Evolutionary conservation across 2,113 vertebrate genomes (phyloP), one percentile per base, ranked within the genome.

Genomic region (Regulus satrapa): DNA sequence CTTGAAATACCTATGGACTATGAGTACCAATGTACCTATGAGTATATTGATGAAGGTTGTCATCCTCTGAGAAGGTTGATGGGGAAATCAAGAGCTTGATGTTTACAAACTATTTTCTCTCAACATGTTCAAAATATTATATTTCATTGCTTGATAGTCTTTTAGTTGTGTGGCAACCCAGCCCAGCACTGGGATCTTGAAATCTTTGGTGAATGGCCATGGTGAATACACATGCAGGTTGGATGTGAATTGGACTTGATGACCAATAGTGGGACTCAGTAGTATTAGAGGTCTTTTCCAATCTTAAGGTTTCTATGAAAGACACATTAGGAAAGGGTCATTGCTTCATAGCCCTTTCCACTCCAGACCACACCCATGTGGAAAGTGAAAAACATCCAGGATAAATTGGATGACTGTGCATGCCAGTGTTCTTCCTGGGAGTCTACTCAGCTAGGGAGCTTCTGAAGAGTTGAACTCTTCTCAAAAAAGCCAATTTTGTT

Each of bases 141-240:
- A 66, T 80, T 77, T 77, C 77, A 32, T 21, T 36, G 1, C 2
- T 66, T 88, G 59, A 18, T 12, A 56, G n/a, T 15, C 24, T 69
- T 63, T 38, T 34, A 24, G 49, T 34, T 64, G 5, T 38, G 41
- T 63, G 14, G 32, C 19, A 63, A 29, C 9, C 5, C 34, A 63
- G 38, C 8, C 25, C 34, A 24, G 34, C 18, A 64, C 20, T 1
- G 18, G 62, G 15, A 51, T 55, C 23, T n/a, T 62, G 66, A 62
- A 86, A 58, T 5, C 16, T 79, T 38, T 54, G 36, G 15, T 45
- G 43, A 73, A 68, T 8, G 31, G 14, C 29, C 26, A 4, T 14
- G 23, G 24, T 52, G 59, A 63, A 3, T 12, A 28, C 10, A 51
- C 0, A 0, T 16, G 8, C 8, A 51, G 23, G 29, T 5, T 40